Conservation (phyloP, 2,113 vertebrate species). For the Neoarius graeffei region DNA sequence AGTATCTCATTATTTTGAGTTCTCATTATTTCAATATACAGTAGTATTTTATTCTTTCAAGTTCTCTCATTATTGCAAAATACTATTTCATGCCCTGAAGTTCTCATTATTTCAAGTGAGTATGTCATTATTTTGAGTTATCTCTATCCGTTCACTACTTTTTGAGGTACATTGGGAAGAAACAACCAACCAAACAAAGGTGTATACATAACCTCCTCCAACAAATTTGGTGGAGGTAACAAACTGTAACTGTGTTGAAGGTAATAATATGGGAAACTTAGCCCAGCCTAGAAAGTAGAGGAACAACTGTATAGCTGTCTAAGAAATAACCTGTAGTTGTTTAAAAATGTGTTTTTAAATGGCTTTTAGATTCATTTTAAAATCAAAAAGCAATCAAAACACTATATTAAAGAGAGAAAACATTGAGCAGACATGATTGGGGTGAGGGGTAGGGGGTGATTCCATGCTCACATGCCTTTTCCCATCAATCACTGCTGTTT, state of each 20-base stretch:
- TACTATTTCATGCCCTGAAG: too few species aligned
- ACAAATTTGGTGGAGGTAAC: too few species aligned
- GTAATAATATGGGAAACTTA: background rate
- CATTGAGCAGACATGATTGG: conserved; percentile 1
- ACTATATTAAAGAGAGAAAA: background rate
- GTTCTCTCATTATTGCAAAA: too few species aligned
- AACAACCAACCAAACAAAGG: too few species aligned
- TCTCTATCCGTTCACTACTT: background rate
- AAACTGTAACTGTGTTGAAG: background rate
- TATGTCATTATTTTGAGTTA: background rate
- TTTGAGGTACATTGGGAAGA: too few species aligned
- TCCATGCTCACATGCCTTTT: background rate
- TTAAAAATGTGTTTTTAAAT: background rate
- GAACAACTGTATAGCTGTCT: background rate
- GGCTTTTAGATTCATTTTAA: background rate
- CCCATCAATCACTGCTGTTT: conserved; percentile 2
- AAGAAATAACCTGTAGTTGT: background rate
- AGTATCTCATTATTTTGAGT: background rate
- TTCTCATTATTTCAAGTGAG: background rate
- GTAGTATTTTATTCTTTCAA: too few species aligned
- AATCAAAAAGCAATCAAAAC: background rate
- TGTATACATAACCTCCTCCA: too few species aligned
- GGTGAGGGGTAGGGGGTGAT: background rate
- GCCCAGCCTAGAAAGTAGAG: background rate
- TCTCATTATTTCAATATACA: background rate